Evolutionary conservation across 37 sponge, comb jelly and placozoan genomes (phyloP), one percentile per base, ranked within the genome.

Genomic region (Oopsacas minuta): DNA sequence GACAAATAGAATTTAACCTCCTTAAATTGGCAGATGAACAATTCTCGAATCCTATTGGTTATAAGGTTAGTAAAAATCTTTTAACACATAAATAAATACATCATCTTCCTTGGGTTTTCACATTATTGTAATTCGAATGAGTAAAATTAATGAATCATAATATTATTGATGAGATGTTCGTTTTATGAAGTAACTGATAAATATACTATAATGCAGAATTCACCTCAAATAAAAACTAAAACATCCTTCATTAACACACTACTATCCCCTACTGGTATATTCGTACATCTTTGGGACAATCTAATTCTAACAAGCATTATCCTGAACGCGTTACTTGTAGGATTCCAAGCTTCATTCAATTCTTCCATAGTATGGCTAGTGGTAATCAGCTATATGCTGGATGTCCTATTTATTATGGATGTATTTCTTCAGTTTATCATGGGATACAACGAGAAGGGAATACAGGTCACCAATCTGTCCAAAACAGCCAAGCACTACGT

Each of bases 331-430:
- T 0, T 92, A 49, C 86, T 89, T 32, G 82, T 92, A 37, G 83
- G 86, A 39, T 37, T 90, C 0, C 93, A 92, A 75, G 93, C 93
- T 36, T 81, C 89, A 17, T 92, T 90, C 84, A 36, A 85, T 20
- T 61, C 75, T 12, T 3, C 75, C 7, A n/a, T 61, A 25, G 1
- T 61, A 10, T 23, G 42, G 22, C 61, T 92, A 0, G 90, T 90
- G 90, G 81, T 38, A 69, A 83, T 86, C 69, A 90, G 88, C 89
- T 92, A 92, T 61, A 15, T 87, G 22, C 53, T 88, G 35, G 93
- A 92, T 23, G 28, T 85, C 30, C 61, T 88, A 84, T 90, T 90
- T 35, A 0, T 87, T 34, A 81, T 49, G 36, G 93, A 92, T 83
- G 90, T 92, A 89, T 25, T 12, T 34, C 28, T 61, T 5, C 75